phyloP scores from a whole-genome alignment of 2,888 invertebrate species.

The Rhagophthalmus giganteus region DNA sequence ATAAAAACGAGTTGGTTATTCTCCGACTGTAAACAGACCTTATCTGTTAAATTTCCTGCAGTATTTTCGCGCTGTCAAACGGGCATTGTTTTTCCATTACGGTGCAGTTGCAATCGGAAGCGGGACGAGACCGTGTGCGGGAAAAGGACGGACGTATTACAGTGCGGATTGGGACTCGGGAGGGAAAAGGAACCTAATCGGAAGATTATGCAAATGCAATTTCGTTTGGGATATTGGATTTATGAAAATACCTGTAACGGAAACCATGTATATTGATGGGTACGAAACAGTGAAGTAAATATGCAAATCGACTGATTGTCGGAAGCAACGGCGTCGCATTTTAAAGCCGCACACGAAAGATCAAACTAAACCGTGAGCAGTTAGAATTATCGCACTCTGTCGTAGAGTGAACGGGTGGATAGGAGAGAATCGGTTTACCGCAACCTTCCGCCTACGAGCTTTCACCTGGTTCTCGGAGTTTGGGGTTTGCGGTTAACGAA shows the following conservation, averaged over 20 bases:
- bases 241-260: slow-evolving; percentile 52
- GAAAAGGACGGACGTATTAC: too few relatives aligned
- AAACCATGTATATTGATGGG: slow-evolving; percentile 45
- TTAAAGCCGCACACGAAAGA: too few relatives aligned
- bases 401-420: too few relatives aligned
- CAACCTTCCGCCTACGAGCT: not conserved
- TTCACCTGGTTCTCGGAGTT: not conserved
- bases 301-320: slow-evolving; percentile 23
- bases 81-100: too few relatives aligned
- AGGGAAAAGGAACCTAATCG: slow-evolving; percentile 46
- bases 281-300: slow-evolving; percentile 41
- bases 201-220: slow-evolving; percentile 56
- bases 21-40: slow-evolving; percentile 15
- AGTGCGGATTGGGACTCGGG: slow-evolving; percentile 28
- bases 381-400: too few relatives aligned
- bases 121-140: too few relatives aligned
- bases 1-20: not conserved
- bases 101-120: slow-evolving; percentile 31
- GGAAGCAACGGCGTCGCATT: not conserved
- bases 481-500: not conserved
- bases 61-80: slow-evolving; percentile 37
- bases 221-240: slow-evolving; percentile 56
- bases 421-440: not conserved
- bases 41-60: slow-evolving; percentile 18
- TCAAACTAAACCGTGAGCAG: too few relatives aligned